Base-by-base conservation (phyloP, 2,113 vertebrate genomes). In the Planiliza haematocheilus region DNA sequence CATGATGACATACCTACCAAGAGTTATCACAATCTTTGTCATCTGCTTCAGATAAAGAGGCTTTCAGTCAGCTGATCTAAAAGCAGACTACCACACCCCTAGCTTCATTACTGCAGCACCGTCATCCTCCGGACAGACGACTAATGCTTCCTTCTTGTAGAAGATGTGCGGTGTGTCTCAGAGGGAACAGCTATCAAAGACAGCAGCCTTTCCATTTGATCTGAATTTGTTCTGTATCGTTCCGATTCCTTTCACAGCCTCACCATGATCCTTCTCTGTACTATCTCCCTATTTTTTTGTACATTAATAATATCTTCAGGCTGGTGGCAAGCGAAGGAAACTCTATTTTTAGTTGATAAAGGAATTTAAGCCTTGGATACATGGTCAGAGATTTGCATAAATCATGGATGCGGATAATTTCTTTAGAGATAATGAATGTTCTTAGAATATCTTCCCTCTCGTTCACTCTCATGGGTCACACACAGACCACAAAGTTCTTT, bases 381-480 rank as follows among this genome's bases (percentile, higher is more conserved):
- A 80, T 83, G 88, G 87, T 85, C 83, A 76, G 66, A 90, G 83
- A 92, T 92, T 92, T 89, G 88, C 91, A 93, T 93, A 89, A 92
- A 91, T 93, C 85, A 91, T 72, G 77, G 80, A 83, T 74, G 75
- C 30, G 64, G 81, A 79, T 88, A 73, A 89, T 90, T 91, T 91
- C 79, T 85, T 83, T 67, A n/a, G 66, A 91, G 86, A 91, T 91
- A 90, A 91, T 89, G 81, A 92, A 88, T 85, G 79, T 91, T 90
- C 84, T 88, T 91, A 77, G 84, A 88, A 92, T 86, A 87, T 89
- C 84, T 84, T 48, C 18, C 58, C 51, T 14, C 53, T 79, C 13
- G 17, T 85, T 53, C 58, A 55, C 75, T 75, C 68, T 77, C 30
- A 24, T 53, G 45, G 82, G 81, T 89, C 88, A 77, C 67, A 71